A percentile compares a stretch with the other conserved stretches of the same genome.
phyloP scores from a whole-genome alignment of 2,113 vertebrate genomes.

The Protobothrops mucrosquamatus region DNA sequence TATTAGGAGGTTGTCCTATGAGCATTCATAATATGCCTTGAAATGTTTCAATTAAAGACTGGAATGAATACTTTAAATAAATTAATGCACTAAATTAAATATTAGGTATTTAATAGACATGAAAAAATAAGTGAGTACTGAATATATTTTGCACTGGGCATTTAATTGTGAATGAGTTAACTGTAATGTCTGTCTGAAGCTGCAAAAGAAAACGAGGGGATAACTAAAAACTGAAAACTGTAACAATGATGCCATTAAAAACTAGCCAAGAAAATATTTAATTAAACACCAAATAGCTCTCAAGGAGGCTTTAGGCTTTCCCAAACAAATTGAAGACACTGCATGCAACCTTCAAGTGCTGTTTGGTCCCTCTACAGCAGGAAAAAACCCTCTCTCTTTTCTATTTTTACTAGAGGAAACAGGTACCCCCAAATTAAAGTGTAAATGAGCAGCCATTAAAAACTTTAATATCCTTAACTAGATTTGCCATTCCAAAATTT shows the following conservation, averaged over 20 bases:
- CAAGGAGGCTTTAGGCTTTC: conserved; percentile 48
- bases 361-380: conserved; percentile 3
- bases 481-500: not conserved
- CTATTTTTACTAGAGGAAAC: not conserved
- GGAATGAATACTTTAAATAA: not conserved
- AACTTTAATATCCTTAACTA: not conserved
- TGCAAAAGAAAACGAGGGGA: conserved; percentile 26
- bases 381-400: not conserved
- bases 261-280: conserved; percentile 50
- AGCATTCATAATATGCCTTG: not conserved
- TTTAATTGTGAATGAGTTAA: not conserved
- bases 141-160: not conserved
- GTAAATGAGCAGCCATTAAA: not conserved
- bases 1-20: not conserved
- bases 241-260: conserved; percentile 36
- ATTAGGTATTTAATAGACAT: not conserved
- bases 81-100: not conserved
- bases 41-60: not conserved
- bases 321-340: conserved; percentile 30
- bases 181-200: conserved; percentile 6
- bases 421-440: not conserved
- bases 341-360: not conserved
- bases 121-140: not conserved
- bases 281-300: conserved; percentile 54
- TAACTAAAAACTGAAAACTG: conserved; percentile 48